These are phyloP conservation scores for Delia radicum DNA, from an alignment of 1,140 invertebrate genomes.

Conservation along the genomic window DNA sequence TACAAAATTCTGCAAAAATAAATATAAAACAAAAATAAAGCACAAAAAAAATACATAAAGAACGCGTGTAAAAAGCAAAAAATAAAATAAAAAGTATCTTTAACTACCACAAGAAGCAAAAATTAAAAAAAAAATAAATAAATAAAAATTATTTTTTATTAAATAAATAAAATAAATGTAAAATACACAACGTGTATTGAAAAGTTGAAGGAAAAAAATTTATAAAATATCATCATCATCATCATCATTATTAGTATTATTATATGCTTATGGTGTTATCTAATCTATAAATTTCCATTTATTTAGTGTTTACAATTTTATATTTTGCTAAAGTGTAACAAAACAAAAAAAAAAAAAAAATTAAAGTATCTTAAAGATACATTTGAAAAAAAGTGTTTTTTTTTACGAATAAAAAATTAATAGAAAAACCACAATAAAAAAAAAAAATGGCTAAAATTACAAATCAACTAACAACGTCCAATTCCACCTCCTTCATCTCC, in stretches of 20 bases:
- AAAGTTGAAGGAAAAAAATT: background rate
- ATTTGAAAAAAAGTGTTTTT: background rate
- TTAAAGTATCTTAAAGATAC: background rate
- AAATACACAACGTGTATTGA: background rate
- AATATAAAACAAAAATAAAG: background rate
- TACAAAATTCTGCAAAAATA: slow-evolving; percentile 16
- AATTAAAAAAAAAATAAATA: background rate
- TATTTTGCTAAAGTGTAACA: too few species aligned
- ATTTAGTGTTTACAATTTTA: background rate
- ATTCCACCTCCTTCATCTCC: background rate
- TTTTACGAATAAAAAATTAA: background rate
- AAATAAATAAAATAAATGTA: background rate
- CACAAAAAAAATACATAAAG: background rate
- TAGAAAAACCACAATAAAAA: slow-evolving; percentile 35
- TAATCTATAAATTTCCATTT: slow-evolving; percentile 5
- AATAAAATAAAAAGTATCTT: background rate
- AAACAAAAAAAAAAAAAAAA: background rate
- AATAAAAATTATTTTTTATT: background rate
- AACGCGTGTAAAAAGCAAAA: slow-evolving; percentile 10
- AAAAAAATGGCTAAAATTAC: slow-evolving; percentile 22
- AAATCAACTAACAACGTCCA: background rate
- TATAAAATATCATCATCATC: background rate
- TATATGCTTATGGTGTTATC: background rate
- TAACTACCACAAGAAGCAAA: background rate
- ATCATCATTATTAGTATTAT: background rate